phyloP scores from a whole-genome alignment of 1,140 invertebrate genomes.

The Drosophila mojavensis region DNA sequence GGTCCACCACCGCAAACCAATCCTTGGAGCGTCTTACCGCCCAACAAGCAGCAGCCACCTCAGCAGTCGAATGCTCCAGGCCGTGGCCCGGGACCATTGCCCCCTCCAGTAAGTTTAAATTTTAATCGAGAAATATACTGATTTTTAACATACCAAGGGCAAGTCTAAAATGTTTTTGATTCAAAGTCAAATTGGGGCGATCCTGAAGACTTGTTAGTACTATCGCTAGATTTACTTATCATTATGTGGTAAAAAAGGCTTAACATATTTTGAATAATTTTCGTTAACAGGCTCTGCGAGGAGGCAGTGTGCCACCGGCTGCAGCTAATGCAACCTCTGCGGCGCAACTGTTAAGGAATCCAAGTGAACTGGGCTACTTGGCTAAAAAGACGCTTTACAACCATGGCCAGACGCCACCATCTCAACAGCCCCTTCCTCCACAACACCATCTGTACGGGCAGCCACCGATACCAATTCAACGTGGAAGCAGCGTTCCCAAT shows the following conservation, averaged over 20 bases:
- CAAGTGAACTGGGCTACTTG: constrained; percentile 74
- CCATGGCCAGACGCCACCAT: constrained; percentile 64
- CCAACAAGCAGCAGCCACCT: constrained; percentile 64
- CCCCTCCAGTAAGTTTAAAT: constrained; percentile 42
- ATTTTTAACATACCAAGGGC: too few relatives aligned
- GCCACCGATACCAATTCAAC: constrained; percentile 64
- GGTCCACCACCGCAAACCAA: constrained; percentile 80
- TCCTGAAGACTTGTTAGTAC: too few relatives aligned
- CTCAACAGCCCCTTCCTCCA: constrained; percentile 56
- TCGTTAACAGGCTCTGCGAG: constrained; percentile 51
- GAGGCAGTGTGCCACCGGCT: constrained; percentile 73
- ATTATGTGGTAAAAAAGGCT: too few relatives aligned
- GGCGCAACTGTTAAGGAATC: constrained; percentile 67
- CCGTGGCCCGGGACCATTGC: constrained; percentile 58
- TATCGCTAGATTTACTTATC: too few relatives aligned
- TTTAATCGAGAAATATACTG: neutral
- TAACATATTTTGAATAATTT: neutral
- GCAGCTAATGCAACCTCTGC: constrained; percentile 50
- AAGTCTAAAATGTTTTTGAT: too few relatives aligned
- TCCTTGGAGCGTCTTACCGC: constrained; percentile 80
- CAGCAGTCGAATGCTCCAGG: constrained; percentile 54
- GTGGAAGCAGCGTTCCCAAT: constrained; percentile 75
- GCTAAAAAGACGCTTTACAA: constrained; percentile 77
- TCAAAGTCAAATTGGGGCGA: too few relatives aligned
- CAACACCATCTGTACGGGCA: constrained; percentile 69